Percentiles rank a stretch among this genome's conserved stretches.
phyloP scores from a whole-genome alignment of 37 sponge, comb jelly and placozoan genomes.

The Diacarnus erythraeanus region DNA sequence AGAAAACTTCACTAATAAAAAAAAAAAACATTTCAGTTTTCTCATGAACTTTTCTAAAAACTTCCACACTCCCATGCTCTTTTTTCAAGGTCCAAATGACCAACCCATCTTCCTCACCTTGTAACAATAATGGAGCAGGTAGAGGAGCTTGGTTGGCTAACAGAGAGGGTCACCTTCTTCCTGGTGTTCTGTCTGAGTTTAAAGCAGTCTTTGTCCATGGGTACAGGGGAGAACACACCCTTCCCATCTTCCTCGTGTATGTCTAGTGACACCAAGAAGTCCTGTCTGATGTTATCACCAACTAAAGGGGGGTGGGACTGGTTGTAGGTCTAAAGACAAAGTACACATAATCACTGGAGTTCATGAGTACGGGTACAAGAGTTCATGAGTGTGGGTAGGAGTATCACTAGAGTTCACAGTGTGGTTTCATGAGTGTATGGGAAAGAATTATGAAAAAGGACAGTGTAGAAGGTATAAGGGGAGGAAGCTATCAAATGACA shows the following conservation, averaged over 20 bases:
- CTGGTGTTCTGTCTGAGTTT: conserved; percentile 58
- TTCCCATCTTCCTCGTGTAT: conserved; percentile 83
- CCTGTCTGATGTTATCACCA: conserved; percentile 28
- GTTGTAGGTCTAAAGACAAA: not conserved
- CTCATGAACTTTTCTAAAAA: too few relatives aligned
- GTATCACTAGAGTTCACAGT: not conserved
- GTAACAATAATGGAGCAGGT: not conserved
- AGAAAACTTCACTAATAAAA: too few relatives aligned
- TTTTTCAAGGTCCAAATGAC: too few relatives aligned
- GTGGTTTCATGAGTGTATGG: not conserved
- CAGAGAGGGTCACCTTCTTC: conserved; percentile 60
- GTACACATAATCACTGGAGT: not conserved
- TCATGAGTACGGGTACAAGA: not conserved
- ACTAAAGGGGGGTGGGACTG: conserved; percentile 1
- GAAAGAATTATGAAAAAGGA: not conserved
- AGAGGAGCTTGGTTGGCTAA: conserved; percentile 44
- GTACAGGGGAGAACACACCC: conserved; percentile 41
- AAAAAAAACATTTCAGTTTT: too few relatives aligned
- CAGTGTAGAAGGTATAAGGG: not conserved
- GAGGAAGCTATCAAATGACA: not conserved
- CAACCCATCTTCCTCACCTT: not conserved
- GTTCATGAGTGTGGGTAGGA: not conserved
- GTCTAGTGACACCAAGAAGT: conserved; percentile 72
- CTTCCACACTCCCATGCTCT: too few relatives aligned
- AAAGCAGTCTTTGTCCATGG: conserved; percentile 81